Evolutionary conservation across 2,797 vertebrate genomes (phyloP).

Genomic region (Leptatherina wallacei): DNA sequence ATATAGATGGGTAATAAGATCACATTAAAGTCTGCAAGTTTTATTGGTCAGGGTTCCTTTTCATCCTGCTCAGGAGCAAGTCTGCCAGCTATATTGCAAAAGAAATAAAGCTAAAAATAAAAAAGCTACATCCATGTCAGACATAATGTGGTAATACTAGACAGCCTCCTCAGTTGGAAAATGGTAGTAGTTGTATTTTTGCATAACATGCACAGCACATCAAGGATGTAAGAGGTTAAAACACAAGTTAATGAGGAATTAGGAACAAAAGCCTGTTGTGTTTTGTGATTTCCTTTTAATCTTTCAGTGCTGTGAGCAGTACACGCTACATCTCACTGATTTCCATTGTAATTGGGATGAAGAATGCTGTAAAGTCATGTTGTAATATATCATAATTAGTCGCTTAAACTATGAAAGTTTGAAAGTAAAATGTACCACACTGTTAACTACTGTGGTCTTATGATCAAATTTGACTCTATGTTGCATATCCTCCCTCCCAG

Average conservation of each 20-base stretch:
- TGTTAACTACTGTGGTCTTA: constrained; percentile 13
- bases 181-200: background rate
- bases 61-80: background rate
- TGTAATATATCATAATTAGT: constrained; percentile 1
- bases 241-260: background rate
- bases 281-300: background rate
- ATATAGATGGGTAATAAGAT: too few relatives aligned
- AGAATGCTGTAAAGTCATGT: background rate
- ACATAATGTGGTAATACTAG: background rate
- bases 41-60: background rate
- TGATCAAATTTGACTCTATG: constrained; percentile 26
- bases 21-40: background rate
- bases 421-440: background rate
- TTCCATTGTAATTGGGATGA: background rate
- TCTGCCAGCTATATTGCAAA: background rate
- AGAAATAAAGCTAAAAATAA: background rate
- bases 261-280: background rate
- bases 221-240: background rate
- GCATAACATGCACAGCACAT: background rate
- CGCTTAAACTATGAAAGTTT: background rate
- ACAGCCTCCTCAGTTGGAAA: background rate
- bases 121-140: background rate
- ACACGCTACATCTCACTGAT: constrained; percentile 1
- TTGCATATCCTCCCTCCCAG: constrained; percentile 22
- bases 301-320: background rate